phyloP scores from a whole-genome alignment of 2,113 vertebrate genomes.

The Gymnogyps californianus region DNA sequence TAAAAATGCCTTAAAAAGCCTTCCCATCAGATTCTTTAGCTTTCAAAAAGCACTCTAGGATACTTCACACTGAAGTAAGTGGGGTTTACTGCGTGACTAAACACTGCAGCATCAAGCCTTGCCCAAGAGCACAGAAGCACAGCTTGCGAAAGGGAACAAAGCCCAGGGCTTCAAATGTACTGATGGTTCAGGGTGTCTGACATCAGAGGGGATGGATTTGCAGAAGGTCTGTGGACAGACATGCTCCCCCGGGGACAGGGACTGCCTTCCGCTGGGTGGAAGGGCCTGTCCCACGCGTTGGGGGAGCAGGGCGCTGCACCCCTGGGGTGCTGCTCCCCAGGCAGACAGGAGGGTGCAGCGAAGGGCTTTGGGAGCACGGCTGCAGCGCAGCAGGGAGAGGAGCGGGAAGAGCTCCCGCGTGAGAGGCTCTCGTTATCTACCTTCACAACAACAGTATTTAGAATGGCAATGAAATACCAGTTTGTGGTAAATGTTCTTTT shows the following conservation, averaged over 20 bases:
- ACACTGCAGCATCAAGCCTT: neutral
- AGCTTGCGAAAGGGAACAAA: no score
- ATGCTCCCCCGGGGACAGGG: no score
- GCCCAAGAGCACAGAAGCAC: neutral
- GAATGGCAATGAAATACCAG: no score
- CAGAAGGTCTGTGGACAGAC: neutral
- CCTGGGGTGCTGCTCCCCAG: neutral
- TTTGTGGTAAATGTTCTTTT: neutral
- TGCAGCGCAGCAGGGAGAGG: neutral
- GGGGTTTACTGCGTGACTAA: neutral
- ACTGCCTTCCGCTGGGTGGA: no score
- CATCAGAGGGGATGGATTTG: neutral
- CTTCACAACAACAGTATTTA: rapidly evolving
- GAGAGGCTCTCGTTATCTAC: rapidly evolving
- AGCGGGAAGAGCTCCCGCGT: rapidly evolving
- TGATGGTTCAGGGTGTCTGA: neutral
- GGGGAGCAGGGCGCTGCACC: neutral
- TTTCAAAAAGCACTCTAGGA: neutral
- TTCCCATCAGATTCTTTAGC: neutral
- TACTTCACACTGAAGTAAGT: neutral
- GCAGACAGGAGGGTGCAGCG: neutral
- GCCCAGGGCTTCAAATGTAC: neutral
- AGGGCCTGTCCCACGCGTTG: rapidly evolving
- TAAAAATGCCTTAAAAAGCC: neutral
- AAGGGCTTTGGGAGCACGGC: neutral